Conservation (phyloP, 2,888 invertebrate genomes). For the Gnatocerus cornutus region DNA sequence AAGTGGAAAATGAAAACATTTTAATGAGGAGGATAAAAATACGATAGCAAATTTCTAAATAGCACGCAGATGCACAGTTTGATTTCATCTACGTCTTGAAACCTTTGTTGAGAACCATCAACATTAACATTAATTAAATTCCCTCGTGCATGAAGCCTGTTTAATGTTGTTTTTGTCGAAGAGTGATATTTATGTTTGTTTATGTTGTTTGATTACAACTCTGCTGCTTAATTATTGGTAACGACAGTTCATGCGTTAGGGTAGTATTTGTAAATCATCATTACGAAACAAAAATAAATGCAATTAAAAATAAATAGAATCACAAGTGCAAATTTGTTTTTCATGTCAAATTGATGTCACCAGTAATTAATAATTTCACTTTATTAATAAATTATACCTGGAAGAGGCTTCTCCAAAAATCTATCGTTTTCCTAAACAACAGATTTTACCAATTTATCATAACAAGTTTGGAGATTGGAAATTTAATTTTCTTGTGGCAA, state of each 20-base stretch:
- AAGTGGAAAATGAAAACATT: slow-evolving; percentile 5
- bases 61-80: slow-evolving; percentile 9
- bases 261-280: too few relatives aligned
- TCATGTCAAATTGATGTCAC: too few relatives aligned
- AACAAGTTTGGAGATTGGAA: neutral
- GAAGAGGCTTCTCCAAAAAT: too few relatives aligned
- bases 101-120: slow-evolving; percentile 11
- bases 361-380: too few relatives aligned
- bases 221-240: neutral
- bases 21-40: slow-evolving; percentile 2
- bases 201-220: slow-evolving; percentile 3
- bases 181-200: slow-evolving; percentile 3
- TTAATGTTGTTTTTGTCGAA: slow-evolving; percentile 4
- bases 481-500: slow-evolving; percentile 1
- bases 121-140: slow-evolving; percentile 29
- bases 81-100: slow-evolving; percentile 1
- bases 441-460: too few relatives aligned
- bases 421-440: too few relatives aligned
- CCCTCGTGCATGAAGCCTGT: slow-evolving; percentile 5
- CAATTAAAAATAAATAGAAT: too few relatives aligned
- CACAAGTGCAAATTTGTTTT: too few relatives aligned
- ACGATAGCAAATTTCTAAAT: slow-evolving; percentile 1
- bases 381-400: too few relatives aligned
- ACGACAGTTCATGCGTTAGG: neutral
- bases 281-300: too few relatives aligned